Conservation (phyloP, 2,888 invertebrate genomes). For the Pasiphila rectangulata region DNA sequence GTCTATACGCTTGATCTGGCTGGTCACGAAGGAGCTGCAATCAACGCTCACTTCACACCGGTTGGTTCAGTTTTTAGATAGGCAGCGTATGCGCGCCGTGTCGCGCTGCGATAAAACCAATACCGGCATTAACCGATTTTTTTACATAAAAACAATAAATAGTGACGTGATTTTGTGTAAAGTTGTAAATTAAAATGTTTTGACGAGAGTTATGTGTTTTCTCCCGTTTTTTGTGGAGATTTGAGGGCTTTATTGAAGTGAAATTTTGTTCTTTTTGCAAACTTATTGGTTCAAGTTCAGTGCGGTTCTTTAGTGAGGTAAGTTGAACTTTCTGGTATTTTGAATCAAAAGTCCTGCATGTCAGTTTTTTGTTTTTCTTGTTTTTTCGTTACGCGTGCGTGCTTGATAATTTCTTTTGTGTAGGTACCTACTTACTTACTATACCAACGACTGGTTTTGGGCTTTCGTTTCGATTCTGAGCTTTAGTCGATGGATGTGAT, state of each 20-base stretch:
- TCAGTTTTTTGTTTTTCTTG: constrained; percentile 11
- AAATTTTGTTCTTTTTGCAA: constrained; percentile 54
- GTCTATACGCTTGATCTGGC: constrained; percentile 41
- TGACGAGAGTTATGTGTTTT: constrained; percentile 5
- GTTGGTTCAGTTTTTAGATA: constrained; percentile 73
- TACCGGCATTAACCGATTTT: constrained; percentile 52
- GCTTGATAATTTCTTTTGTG: constrained; percentile 31
- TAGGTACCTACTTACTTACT: constrained; percentile 1
- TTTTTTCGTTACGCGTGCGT: constrained; percentile 11
- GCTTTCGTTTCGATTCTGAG: constrained; percentile 17
- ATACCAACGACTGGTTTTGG: constrained; percentile 35
- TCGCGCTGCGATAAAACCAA: constrained; percentile 35
- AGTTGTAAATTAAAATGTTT: constrained; percentile 3
- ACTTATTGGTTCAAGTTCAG: constrained; percentile 57
- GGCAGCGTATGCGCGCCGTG: constrained; percentile 61
- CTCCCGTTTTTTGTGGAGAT: background rate
- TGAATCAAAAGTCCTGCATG: constrained; percentile 10
- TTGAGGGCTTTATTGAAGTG: constrained; percentile 38
- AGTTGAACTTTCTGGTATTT: constrained; percentile 33
- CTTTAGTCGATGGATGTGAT: constrained; percentile 22
- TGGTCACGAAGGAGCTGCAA: constrained; percentile 48
- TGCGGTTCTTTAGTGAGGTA: constrained; percentile 35
- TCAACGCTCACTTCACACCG: constrained; percentile 59
- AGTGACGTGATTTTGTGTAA: constrained; percentile 16
- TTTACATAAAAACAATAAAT: constrained; percentile 41